These are phyloP conservation scores for Zosterops hypoxanthus DNA, from an alignment of 2,113 vertebrate genomes.

Conservation along the genomic window DNA sequence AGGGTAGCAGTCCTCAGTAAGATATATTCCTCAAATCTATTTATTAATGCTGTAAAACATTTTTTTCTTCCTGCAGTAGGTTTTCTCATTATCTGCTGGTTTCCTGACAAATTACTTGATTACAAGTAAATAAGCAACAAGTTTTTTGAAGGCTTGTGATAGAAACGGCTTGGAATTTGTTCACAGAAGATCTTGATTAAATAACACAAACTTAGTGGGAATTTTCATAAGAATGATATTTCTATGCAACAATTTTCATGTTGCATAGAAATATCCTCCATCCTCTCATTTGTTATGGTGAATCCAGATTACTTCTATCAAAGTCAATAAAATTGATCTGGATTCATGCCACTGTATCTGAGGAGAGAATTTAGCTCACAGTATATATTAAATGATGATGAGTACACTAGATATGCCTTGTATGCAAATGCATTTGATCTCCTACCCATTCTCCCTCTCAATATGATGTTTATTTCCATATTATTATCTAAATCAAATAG, in stretches of 20 bases:
- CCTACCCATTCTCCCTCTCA: neutral
- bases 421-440: neutral
- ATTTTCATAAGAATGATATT: neutral
- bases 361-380: neutral
- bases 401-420: neutral
- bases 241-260: no score
- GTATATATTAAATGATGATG: neutral
- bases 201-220: neutral
- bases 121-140: neutral
- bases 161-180: neutral
- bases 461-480: neutral
- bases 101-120: neutral
- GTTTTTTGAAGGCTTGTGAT: neutral
- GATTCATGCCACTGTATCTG: neutral
- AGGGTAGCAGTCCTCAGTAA: neutral
- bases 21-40: neutral
- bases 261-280: neutral
- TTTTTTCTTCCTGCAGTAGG: neutral
- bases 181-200: neutral
- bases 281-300: fast-evolving
- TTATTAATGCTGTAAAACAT: neutral
- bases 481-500: neutral
- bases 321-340: slow-evolving; percentile 2
- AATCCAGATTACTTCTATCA: neutral
- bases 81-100: neutral